phyloP scores from a whole-genome alignment of 2,797 vertebrate genomes.

The Sparus aurata region DNA sequence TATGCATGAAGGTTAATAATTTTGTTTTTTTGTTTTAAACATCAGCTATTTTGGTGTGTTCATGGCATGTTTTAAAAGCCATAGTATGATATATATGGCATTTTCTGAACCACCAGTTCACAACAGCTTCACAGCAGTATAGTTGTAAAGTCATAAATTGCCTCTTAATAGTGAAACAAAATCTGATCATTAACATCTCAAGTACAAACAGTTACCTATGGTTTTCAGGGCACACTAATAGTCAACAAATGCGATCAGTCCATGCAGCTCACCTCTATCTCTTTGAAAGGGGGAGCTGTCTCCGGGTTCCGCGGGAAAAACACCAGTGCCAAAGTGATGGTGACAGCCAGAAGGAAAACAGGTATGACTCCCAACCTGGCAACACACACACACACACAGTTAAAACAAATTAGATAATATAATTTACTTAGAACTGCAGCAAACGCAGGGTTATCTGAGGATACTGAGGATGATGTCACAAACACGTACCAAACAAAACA shows the following conservation, averaged over 20 bases:
- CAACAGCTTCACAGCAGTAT: no score
- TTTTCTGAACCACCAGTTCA: no score
- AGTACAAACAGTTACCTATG: neutral
- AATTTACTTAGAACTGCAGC: slow-evolving; percentile 5
- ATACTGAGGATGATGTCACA: slow-evolving; percentile 37
- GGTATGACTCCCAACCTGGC: slow-evolving; percentile 86
- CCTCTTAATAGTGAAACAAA: neutral
- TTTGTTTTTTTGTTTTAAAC: no score
- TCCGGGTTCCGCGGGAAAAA: slow-evolving; percentile 89
- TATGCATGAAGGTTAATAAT: no score
- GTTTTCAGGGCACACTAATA: no score
- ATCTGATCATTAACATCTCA: neutral
- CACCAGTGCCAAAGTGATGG: slow-evolving; percentile 85
- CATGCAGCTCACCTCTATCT: slow-evolving; percentile 84
- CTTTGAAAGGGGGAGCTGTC: slow-evolving; percentile 77
- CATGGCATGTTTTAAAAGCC: no score
- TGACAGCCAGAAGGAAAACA: slow-evolving; percentile 85
- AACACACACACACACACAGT: slow-evolving; percentile 1
- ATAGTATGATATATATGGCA: no score
- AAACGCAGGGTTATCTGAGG: slow-evolving; percentile 14
- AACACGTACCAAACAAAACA: slow-evolving; percentile 30
- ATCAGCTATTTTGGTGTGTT: no score
- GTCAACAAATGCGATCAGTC: neutral
- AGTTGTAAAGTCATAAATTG: neutral
- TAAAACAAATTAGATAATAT: neutral